A percentile compares a stretch with the other conserved stretches of the same genome.
Evolutionary conservation across 2,888 invertebrate species (phyloP).

Genomic region (Cremastinae sp.): DNA sequence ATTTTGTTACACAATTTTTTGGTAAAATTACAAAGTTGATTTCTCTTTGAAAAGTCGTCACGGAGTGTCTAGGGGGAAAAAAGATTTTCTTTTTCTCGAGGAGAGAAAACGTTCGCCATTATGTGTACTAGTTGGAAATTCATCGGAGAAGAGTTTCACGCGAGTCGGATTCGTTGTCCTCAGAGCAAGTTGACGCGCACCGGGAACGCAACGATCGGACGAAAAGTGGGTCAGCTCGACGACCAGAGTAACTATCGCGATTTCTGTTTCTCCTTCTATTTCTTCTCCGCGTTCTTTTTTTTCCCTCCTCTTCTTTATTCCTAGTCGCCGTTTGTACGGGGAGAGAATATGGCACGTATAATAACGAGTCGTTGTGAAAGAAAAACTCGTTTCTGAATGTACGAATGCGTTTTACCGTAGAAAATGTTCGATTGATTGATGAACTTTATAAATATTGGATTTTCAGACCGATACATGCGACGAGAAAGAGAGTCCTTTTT

Average conservation of each 20-base stretch:
- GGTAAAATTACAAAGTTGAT: too few species aligned
- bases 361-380: constrained; percentile 51
- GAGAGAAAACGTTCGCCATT: constrained; percentile 45
- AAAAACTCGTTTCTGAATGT: constrained; percentile 45
- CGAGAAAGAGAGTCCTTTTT: neutral
- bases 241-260: constrained; percentile 33
- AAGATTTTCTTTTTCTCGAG: constrained; percentile 25
- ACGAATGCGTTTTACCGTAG: constrained; percentile 12
- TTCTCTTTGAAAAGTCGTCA: too few species aligned
- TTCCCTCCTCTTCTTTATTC: constrained; percentile 24
- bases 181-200: constrained; percentile 38
- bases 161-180: constrained; percentile 50
- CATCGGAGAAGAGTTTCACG: constrained; percentile 42
- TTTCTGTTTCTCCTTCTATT: constrained; percentile 35
- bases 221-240: constrained; percentile 58
- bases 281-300: constrained; percentile 4
- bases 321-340: constrained; percentile 24
- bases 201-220: constrained; percentile 52
- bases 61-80: neutral
- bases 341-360: constrained; percentile 42
- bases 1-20: neutral
- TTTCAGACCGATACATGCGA: neutral
- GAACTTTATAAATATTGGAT: constrained; percentile 19
- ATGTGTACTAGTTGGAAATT: constrained; percentile 27
- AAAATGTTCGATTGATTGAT: constrained; percentile 29